A percentile compares a stretch with the other conserved stretches of the same genome.
Evolutionary conservation across 2,797 vertebrate genomes (phyloP).

Genomic region (Peromyscus eremicus): DNA sequence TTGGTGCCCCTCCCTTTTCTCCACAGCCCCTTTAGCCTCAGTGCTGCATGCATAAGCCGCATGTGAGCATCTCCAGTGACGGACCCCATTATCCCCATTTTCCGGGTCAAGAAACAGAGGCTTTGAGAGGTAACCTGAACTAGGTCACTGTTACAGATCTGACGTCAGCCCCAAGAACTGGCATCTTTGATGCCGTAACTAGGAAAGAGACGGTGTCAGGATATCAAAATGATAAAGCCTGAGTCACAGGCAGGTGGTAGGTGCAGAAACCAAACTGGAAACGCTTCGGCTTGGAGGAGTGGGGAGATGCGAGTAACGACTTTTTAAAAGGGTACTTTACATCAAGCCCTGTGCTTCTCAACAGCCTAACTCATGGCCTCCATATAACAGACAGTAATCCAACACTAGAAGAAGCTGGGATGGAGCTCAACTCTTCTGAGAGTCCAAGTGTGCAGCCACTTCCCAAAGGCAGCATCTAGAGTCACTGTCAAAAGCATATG

Average conservation of each 20-base stretch:
- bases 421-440: background rate
- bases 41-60: background rate
- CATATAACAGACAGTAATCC: background rate
- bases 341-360: background rate
- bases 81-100: background rate
- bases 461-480: background rate
- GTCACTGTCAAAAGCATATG: background rate
- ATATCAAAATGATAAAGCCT: background rate
- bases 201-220: background rate
- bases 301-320: background rate
- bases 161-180: background rate
- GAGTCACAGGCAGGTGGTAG: background rate
- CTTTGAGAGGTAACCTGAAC: background rate
- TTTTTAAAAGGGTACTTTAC: background rate
- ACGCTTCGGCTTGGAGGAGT: background rate
- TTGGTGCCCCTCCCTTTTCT: background rate
- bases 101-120: background rate
- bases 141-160: background rate
- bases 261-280: background rate
- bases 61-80: background rate
- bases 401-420: background rate
- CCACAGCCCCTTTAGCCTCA: background rate
- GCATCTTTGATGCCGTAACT: background rate
- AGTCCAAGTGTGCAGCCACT: background rate
- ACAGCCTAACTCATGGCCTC: too few relatives aligned